Conservation (phyloP, 2,113 vertebrate genomes). For the Galeopterus variegatus region DNA sequence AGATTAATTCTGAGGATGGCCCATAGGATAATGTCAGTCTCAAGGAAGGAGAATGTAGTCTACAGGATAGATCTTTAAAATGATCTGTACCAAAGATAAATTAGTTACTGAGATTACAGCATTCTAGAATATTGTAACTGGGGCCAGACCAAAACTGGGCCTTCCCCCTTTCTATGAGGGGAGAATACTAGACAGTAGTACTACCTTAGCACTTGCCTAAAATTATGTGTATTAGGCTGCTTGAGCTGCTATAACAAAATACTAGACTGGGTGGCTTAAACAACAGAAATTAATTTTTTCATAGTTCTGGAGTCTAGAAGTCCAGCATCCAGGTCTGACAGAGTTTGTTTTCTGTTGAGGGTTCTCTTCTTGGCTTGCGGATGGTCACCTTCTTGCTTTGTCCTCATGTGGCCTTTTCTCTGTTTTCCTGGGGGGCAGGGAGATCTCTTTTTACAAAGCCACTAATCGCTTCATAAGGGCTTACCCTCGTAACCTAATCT, state of each 20-base stretch:
- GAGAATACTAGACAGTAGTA: background rate
- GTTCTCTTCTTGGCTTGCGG: background rate
- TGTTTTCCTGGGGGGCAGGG: background rate
- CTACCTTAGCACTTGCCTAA: constrained; percentile 4
- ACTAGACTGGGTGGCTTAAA: background rate
- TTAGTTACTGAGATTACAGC: background rate
- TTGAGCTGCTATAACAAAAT: background rate
- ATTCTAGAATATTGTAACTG: background rate
- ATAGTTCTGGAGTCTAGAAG: background rate
- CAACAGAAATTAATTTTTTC: background rate
- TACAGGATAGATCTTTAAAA: constrained; percentile 24
- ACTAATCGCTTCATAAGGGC: background rate
- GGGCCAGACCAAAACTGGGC: background rate
- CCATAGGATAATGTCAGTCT: background rate
- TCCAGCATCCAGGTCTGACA: background rate
- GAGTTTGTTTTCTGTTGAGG: constrained; percentile 1
- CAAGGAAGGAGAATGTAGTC: background rate
- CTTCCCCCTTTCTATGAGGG: background rate
- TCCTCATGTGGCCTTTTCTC: background rate
- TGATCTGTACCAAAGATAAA: background rate
- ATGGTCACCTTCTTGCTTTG: background rate
- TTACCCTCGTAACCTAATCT: background rate
- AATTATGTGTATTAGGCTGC: background rate
- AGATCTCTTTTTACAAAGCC: background rate
- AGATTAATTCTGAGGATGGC: background rate